Conservation (phyloP, 2,888 invertebrate species). For the Trichopria drosophilae region DNA sequence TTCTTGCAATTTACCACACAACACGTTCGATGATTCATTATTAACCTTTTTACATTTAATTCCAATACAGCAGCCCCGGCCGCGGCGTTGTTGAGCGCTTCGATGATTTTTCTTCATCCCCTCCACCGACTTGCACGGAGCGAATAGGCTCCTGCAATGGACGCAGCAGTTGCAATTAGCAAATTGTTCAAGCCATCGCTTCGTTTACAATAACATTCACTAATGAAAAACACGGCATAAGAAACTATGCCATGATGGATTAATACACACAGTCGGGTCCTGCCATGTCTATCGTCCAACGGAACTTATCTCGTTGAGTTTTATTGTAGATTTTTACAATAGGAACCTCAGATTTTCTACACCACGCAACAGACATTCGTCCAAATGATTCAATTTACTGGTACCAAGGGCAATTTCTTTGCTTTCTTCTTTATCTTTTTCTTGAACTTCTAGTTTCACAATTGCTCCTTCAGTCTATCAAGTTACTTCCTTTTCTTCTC, state of each 20-base stretch:
- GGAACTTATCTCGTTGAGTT: conserved; percentile 98
- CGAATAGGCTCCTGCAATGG: no score
- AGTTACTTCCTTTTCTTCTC: conserved; percentile 89
- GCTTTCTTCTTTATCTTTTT: conserved; percentile 98
- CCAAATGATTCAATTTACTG: conserved; percentile 98
- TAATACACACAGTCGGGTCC: conserved; percentile 86
- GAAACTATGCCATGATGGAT: conserved; percentile 44
- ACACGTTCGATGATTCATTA: no score
- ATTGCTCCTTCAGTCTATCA: conserved; percentile 84
- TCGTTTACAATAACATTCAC: conserved; percentile 33
- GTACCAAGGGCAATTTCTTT: conserved; percentile 98
- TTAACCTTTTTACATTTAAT: no score
- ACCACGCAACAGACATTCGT: conserved; percentile 99
- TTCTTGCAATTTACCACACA: no score
- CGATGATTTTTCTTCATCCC: no score
- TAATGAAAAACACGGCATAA: conserved; percentile 32
- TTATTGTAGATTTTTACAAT: conserved; percentile 99
- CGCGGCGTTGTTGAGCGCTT: no score
- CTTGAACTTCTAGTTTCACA: conserved; percentile 93
- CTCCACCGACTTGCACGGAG: no score
- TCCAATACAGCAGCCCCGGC: no score
- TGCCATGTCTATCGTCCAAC: conserved; percentile 99
- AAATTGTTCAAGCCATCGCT: no score
- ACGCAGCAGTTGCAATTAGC: no score
- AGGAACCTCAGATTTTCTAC: conserved; percentile 94